Base-by-base conservation (phyloP, 2,888 invertebrate species). In the Serrognathus titanus region DNA sequence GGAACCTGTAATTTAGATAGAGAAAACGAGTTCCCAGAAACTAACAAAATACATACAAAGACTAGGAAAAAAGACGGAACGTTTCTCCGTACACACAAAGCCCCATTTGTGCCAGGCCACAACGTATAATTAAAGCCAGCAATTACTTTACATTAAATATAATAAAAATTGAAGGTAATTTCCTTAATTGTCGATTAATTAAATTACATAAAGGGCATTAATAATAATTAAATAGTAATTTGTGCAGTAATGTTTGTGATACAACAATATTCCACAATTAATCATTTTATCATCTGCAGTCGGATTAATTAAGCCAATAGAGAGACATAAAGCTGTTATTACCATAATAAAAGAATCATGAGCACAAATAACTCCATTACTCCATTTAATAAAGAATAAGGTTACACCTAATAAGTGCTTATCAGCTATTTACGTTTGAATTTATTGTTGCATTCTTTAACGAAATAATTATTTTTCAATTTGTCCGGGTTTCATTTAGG, bases 131-230 rank as follows among this genome's bases (percentile, higher is more conserved):
- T 57, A 48, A 51, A 57, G 53, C 47, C 24, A 39, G 47, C 58
- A 53, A 61, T 61, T 57, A 57, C 48, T 37, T 31, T 41, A 48
- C 47, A 63, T 57, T 58, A 63, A 48, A 45, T 39, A 51, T 55
- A 61, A 66, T 63, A 63, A 66, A 61, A 65, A 64, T 65, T 67
- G 66, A 67, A 67, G 62, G 71, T 73, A 75, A 75, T 74, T 72
- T 69, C 70, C 73, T 74, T 75, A 73, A 72, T 68, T 65, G 67
- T 60, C 68, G 66, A 74, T 73, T 74, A 73, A 69, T 66, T 69
- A 66, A 71, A 72, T 73, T 71, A 70, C 68, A 61, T 64, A 65
- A 64, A 67, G 55, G 55, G 64, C 66, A 69, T 69, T 68, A 69
- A 69, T 69, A 68, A 69, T 66, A 67, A 69, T 69, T 69, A 69